A percentile compares a stretch with the other conserved stretches of the same genome.
phyloP scores from a whole-genome alignment of 2,113 vertebrate species.

The Leptocoma aspasia region DNA sequence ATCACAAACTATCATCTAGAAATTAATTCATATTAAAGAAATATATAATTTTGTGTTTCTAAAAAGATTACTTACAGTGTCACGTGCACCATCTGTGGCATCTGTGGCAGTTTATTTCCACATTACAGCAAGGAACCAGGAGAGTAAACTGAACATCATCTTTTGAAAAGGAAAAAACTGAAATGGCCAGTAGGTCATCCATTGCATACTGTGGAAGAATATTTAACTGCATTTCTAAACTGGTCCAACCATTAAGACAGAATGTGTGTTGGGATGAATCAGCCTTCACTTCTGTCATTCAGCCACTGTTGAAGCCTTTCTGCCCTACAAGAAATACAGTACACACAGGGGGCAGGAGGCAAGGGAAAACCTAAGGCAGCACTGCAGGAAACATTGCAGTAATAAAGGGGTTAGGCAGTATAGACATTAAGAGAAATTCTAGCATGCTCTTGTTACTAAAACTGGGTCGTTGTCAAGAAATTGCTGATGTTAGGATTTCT shows the following conservation, averaged over 20 bases:
- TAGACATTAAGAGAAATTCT: not conserved
- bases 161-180: not conserved
- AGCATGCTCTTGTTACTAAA: slow-evolving; percentile 24
- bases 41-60: not conserved
- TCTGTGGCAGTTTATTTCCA: slow-evolving; percentile 18
- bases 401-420: not conserved
- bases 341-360: not conserved
- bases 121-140: not conserved
- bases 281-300: not conserved
- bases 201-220: not conserved
- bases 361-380: not conserved
- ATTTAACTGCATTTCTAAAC: not conserved
- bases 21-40: not conserved
- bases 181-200: not conserved
- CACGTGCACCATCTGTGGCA: not conserved
- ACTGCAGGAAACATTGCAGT: not conserved
- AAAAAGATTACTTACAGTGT: not conserved
- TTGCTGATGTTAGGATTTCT: slow-evolving; percentile 29
- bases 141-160: not conserved
- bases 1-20: slow-evolving; percentile 18
- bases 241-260: not conserved
- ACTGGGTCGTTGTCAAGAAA: slow-evolving; percentile 23
- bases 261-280: not conserved
- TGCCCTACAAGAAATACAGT: not conserved
- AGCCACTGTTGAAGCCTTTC: not conserved